A percentile compares a stretch with the other conserved stretches of the same genome.
These are phyloP conservation scores for Tuberolachnus salignus DNA, from an alignment of 2,888 invertebrate species.

Conservation along the genomic window DNA sequence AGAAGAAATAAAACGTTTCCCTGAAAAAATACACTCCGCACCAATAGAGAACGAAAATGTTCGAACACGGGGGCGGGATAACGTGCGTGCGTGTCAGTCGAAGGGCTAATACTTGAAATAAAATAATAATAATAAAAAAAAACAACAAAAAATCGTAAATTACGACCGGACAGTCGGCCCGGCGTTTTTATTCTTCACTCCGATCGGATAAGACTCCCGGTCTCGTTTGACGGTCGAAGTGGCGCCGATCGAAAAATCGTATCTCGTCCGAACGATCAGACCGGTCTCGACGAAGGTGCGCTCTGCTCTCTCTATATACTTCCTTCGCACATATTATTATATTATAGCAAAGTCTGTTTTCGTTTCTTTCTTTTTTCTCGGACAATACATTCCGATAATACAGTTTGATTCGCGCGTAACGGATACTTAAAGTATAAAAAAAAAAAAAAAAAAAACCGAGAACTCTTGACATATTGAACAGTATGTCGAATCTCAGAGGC, in stretches of 20 bases:
- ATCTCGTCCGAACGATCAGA: background rate
- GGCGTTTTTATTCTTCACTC: conserved; percentile 38
- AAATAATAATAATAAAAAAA: conserved; percentile 6
- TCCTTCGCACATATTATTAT: background rate
- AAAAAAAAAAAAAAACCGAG: too few species aligned
- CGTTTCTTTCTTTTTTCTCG: background rate
- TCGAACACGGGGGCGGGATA: background rate
- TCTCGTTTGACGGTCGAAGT: conserved; percentile 4
- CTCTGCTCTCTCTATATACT: background rate
- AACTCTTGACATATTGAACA: too few species aligned
- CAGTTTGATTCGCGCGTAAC: background rate
- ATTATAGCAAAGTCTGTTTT: background rate
- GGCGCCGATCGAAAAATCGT: conserved; percentile 2
- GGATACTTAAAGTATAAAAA: too few species aligned
- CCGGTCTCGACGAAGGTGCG: background rate
- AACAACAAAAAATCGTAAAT: conserved; percentile 1
- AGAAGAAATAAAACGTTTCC: background rate
- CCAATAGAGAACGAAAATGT: conserved; percentile 22
- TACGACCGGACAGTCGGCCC: conserved; percentile 8
- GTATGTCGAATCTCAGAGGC: too few species aligned
- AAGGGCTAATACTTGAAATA: conserved; percentile 14
- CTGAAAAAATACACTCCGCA: background rate
- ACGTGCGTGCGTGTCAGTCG: background rate
- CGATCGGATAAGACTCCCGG: conserved; percentile 19
- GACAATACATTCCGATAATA: too few species aligned